Evolutionary conservation across 2,797 vertebrate species (phyloP).

Genomic region (Rhabdophis nuchalis): DNA sequence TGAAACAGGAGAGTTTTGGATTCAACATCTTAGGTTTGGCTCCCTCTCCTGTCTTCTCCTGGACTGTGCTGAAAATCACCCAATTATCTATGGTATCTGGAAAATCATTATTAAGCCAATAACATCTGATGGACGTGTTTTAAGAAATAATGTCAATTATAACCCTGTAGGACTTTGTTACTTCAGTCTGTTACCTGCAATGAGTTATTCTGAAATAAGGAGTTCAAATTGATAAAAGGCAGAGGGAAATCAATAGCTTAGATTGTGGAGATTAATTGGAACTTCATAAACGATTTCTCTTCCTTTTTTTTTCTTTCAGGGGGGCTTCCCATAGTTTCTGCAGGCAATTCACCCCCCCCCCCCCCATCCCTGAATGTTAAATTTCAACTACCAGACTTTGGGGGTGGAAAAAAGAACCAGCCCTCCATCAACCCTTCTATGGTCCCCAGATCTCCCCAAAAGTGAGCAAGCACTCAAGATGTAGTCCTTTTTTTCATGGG

Average conservation of each 20-base stretch:
- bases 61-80: not conserved
- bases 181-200: conserved; percentile 54
- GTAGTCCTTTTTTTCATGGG: not conserved
- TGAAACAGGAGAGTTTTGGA: not conserved
- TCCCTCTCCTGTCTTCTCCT: not conserved
- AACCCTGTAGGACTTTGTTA: conserved; percentile 19
- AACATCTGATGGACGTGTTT: conserved; percentile 33
- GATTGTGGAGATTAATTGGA: conserved; percentile 48
- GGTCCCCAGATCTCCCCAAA: not conserved
- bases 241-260: conserved; percentile 46
- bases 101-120: conserved; percentile 42
- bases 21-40: not conserved
- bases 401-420: not conserved
- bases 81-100: not conserved
- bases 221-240: conserved; percentile 47
- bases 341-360: not conserved
- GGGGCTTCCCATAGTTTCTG: conserved; percentile 26
- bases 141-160: conserved; percentile 41
- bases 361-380: not conserved
- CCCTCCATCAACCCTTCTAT: not conserved
- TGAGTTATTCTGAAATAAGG: conserved; percentile 55
- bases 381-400: not conserved
- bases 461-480: not conserved
- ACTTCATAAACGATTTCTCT: conserved; percentile 38
- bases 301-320: not conserved